Conservation (phyloP, 92 coral and sea anemone species). For the Palythoa grandiflora region DNA sequence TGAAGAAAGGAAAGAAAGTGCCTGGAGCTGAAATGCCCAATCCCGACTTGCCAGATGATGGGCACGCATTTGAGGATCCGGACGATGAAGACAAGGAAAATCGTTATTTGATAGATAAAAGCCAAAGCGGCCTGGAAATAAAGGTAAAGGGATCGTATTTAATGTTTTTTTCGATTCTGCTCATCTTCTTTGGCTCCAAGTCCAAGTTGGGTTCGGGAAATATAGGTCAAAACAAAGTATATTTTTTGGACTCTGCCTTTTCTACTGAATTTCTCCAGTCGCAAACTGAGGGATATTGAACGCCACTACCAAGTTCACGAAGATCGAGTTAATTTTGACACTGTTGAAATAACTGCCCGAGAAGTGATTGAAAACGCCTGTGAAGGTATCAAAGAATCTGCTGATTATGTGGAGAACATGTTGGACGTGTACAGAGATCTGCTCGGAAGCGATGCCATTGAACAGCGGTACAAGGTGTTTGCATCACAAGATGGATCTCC, state of each 20-base stretch:
- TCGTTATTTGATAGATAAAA: background rate
- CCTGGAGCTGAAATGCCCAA: background rate
- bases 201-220: background rate
- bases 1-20: background rate
- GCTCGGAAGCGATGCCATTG: slow-evolving; percentile 26
- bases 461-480: slow-evolving; percentile 21
- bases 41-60: slow-evolving; percentile 8
- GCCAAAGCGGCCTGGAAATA: slow-evolving; percentile 43
- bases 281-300: slow-evolving; percentile 27
- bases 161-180: slow-evolving; percentile 49
- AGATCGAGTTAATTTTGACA: background rate
- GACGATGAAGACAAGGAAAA: background rate
- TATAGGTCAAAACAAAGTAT: slow-evolving; percentile 53
- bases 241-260: slow-evolving; percentile 50
- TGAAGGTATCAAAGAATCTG: slow-evolving; percentile 21
- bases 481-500: slow-evolving; percentile 18
- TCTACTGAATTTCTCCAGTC: slow-evolving; percentile 31
- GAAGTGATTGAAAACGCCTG: slow-evolving; percentile 37
- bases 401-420: background rate
- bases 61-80: background rate
- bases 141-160: slow-evolving; percentile 31
- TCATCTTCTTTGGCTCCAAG: slow-evolving; percentile 39
- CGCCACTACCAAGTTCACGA: background rate
- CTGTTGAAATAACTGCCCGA: background rate
- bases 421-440: slow-evolving; percentile 32